Conservation (phyloP, 2,797 vertebrate genomes). For the Macropodus opercularis region DNA sequence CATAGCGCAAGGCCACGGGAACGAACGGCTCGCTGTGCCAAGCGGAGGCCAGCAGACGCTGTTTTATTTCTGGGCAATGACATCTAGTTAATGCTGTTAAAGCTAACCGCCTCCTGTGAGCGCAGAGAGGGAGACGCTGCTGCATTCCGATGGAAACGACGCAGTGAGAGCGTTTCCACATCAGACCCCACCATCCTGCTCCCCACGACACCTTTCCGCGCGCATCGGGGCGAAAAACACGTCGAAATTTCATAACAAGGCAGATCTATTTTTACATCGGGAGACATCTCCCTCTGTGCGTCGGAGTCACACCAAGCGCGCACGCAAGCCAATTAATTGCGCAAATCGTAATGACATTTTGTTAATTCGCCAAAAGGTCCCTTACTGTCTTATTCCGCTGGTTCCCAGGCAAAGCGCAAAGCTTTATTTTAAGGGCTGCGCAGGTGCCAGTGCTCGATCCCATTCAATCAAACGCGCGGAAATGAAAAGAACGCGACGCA, state of each 20-base stretch:
- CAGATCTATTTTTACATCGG: slow-evolving; percentile 28
- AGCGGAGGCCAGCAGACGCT: slow-evolving; percentile 25
- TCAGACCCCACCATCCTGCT: slow-evolving; percentile 33
- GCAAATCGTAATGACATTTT: slow-evolving; percentile 26
- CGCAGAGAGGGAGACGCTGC: slow-evolving; percentile 38
- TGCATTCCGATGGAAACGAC: slow-evolving; percentile 83
- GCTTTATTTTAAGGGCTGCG: slow-evolving; percentile 59
- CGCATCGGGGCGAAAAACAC: slow-evolving; percentile 41
- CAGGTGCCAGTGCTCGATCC: slow-evolving; percentile 56
- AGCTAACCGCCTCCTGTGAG: slow-evolving; percentile 51
- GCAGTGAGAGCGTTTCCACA: slow-evolving; percentile 65
- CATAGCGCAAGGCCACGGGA: slow-evolving; percentile 34
- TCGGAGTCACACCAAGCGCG: slow-evolving; percentile 9
- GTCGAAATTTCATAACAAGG: slow-evolving; percentile 25
- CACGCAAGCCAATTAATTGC: slow-evolving; percentile 28
- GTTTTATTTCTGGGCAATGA: slow-evolving; percentile 50
- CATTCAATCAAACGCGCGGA: slow-evolving; percentile 47
- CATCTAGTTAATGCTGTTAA: slow-evolving; percentile 54
- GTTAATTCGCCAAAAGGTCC: background rate
- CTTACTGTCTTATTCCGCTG: slow-evolving; percentile 2
- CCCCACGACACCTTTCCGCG: slow-evolving; percentile 36
- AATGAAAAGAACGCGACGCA: slow-evolving; percentile 38
- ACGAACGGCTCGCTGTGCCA: background rate
- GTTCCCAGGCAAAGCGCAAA: slow-evolving; percentile 51
- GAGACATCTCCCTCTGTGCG: slow-evolving; percentile 2